Evolutionary conservation across 2,113 vertebrate species (phyloP), one percentile per base, ranked within the genome.

Genomic region (Silurus meridionalis): DNA sequence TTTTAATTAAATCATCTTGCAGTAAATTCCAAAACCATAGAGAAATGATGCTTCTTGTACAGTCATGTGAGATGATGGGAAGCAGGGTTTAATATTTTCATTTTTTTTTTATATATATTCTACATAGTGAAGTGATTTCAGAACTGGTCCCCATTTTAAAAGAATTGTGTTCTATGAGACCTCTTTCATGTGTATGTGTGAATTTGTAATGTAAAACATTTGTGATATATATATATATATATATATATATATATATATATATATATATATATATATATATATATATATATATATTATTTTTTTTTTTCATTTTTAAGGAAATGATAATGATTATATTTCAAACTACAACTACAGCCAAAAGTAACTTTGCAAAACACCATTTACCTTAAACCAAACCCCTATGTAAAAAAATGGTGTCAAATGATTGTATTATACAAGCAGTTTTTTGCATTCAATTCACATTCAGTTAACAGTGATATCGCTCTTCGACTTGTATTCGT

Each of bases 1-100:
- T 67, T 78, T 52, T n/a, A 72, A 83, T 78, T 77, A 69, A 69
- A 80, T 85, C 50, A 57, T 23, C 46, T 87, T 75, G 48, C 63
- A 74, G 83, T 85, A 80, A 71, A 75, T 46, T 69, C 13, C 17
- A 85, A 79, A 75, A 79, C 3, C 15, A 48, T 61, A 83, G 46
- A 78, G 67, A 25, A 84, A 50, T 37, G 67, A 37, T 37, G 71
- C 9, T 77, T 52, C 6, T 63, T 87, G n/a, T 64, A 75, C 23
- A 48, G 9, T 48, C 6, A 19, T 58, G 3, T 67, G 21, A 21
- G 48, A 83, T 28, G 48, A 28, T 11, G 17, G 61, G 23, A 86
- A 67, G 13, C 52, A 69, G 48, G 61, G 23, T 82, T 64, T 46
- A 28, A 57, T 79, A 72, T 25, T 52, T 83, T 80, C 63, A 14